Conservation (phyloP, 2,113 vertebrate genomes). For the Myotis davidii region DNA sequence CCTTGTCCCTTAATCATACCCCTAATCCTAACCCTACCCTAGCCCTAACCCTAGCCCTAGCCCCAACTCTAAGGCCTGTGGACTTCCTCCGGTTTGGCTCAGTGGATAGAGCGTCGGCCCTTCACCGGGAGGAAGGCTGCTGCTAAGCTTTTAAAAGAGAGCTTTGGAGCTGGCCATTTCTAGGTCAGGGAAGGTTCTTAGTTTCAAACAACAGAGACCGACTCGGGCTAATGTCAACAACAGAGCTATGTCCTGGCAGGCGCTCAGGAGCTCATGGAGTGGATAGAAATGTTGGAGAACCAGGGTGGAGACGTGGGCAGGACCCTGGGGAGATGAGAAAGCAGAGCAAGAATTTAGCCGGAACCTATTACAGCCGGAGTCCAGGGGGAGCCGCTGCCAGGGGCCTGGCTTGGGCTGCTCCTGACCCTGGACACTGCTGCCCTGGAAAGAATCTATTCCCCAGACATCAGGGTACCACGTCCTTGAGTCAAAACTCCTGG, state of each 20-base stretch:
- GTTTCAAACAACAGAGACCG: background rate
- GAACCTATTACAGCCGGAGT: too few species aligned
- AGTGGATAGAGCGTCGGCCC: too few species aligned
- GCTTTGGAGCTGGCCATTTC: background rate
- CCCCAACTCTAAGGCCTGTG: too few species aligned
- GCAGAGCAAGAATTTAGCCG: background rate
- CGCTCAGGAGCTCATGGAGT: background rate
- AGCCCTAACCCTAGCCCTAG: too few species aligned
- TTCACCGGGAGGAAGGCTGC: too few species aligned
- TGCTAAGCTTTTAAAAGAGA: background rate
- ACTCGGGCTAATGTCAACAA: background rate
- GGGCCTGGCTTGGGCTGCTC: background rate
- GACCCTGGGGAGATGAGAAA: background rate
- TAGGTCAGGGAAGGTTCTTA: background rate
- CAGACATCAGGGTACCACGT: rapidly evolving
- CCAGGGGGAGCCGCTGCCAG: background rate
- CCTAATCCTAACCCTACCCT: too few species aligned
- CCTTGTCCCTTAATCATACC: too few species aligned
- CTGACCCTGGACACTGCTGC: background rate
- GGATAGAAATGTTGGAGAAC: background rate
- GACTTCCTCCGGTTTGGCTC: too few species aligned
- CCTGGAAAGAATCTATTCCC: background rate
- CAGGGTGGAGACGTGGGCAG: background rate
- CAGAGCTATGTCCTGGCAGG: background rate
- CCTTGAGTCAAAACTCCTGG: background rate